These are phyloP conservation scores for Crotalus viridis DNA, from an alignment of 2,113 vertebrate species.

Conservation along the genomic window DNA sequence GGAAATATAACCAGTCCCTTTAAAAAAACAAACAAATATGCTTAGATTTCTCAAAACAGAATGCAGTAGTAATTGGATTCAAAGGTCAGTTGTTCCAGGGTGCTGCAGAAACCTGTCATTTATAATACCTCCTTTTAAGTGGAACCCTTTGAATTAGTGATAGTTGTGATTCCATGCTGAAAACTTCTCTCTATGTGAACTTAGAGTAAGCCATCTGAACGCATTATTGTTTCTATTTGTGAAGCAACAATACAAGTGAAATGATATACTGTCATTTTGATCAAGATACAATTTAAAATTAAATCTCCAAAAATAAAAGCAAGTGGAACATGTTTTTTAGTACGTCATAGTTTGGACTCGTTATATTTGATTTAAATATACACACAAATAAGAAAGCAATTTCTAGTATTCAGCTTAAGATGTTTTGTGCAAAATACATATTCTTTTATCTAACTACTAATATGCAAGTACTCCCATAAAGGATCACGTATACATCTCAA, in stretches of 20 bases:
- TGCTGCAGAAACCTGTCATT: constrained; percentile 29
- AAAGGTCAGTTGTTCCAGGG: constrained; percentile 32
- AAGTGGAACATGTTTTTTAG: neutral
- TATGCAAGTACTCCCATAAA: neutral
- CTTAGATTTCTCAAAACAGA: constrained; percentile 34
- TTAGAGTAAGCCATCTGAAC: neutral
- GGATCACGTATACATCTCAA: neutral
- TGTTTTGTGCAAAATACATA: neutral
- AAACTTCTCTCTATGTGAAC: neutral
- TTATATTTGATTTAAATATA: neutral
- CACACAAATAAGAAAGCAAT: neutral
- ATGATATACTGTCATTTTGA: constrained; percentile 32
- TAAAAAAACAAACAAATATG: constrained; percentile 16
- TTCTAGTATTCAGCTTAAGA: constrained; percentile 9
- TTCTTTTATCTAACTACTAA: neutral
- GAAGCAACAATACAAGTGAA: neutral
- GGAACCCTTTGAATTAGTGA: constrained; percentile 23
- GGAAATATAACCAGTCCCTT: constrained; percentile 6
- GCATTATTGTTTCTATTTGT: neutral
- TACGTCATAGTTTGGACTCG: neutral
- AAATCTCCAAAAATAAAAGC: constrained; percentile 23
- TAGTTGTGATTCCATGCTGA: constrained; percentile 33
- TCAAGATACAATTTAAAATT: neutral
- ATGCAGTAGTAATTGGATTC: constrained; percentile 4
- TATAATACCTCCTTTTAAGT: constrained; percentile 6